These are phyloP conservation scores for Palythoa caribaeorum DNA, from an alignment of 92 coral and sea anemone species.

Conservation along the genomic window DNA sequence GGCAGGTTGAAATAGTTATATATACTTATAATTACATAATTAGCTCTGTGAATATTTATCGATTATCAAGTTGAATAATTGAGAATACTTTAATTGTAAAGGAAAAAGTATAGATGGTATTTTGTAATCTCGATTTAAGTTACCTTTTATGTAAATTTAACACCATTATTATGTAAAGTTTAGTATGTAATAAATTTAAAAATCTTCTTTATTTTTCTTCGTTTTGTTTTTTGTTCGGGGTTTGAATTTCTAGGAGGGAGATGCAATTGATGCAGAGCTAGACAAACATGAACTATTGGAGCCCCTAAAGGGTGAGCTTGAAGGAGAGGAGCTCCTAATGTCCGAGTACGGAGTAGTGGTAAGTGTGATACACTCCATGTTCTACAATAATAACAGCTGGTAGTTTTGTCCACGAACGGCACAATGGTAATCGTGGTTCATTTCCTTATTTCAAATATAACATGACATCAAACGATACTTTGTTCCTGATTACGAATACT, in stretches of 20 bases:
- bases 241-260: conserved; percentile 84
- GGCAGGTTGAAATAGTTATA: too few species aligned
- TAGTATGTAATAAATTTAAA: not conserved
- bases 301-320: conserved; percentile 77
- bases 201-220: not conserved
- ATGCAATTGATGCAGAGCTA: conserved; percentile 93
- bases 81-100: too few species aligned
- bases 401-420: not conserved
- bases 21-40: too few species aligned
- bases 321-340: conserved; percentile 84
- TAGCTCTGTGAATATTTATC: too few species aligned
- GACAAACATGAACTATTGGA: conserved; percentile 87
- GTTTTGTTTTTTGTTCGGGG: not conserved
- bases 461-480: not conserved
- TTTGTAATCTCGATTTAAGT: too few species aligned
- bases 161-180: not conserved
- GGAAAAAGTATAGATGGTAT: too few species aligned
- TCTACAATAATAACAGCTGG: too few species aligned
- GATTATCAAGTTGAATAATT: too few species aligned
- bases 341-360: conserved; percentile 74
- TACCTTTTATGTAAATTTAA: too few species aligned
- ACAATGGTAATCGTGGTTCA: not conserved
- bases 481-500: not conserved
- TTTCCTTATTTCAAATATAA: too few species aligned
- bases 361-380: not conserved